Percentiles rank a stretch among this genome's conserved stretches.
Conservation (phyloP, 2,113 vertebrate genomes). For the Xiphophorus couchianus region DNA sequence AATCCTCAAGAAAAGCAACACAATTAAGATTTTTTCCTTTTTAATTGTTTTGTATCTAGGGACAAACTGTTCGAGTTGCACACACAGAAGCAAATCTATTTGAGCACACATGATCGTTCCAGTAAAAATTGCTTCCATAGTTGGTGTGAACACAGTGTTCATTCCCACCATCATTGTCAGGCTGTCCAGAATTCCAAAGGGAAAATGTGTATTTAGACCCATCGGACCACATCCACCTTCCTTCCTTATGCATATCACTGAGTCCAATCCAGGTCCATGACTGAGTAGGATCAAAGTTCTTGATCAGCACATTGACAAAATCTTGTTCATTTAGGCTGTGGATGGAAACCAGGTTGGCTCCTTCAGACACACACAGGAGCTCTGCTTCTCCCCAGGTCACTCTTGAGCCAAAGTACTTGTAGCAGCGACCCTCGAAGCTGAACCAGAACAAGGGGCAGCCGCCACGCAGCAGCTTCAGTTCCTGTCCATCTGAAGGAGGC, state of each 20-base stretch:
- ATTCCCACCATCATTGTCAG: not conserved
- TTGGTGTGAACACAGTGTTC: no score
- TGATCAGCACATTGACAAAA: constrained; percentile 25
- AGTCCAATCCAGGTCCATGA: not conserved
- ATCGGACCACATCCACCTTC: not conserved
- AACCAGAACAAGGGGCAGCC: constrained; percentile 41
- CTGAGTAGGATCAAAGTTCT: not conserved
- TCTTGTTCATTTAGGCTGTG: not conserved
- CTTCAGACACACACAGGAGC: constrained; percentile 19
- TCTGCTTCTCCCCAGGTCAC: constrained; percentile 48
- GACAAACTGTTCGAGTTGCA: no score
- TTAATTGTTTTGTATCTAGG: not conserved
- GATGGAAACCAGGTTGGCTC: constrained; percentile 53
- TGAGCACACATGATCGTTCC: not conserved
- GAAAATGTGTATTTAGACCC: not conserved
- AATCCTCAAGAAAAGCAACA: no score
- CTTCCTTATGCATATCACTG: not conserved
- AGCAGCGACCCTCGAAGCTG: constrained; percentile 25
- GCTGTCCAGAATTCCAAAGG: not conserved
- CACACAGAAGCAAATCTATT: no score
- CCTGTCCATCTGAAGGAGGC: constrained; percentile 1
- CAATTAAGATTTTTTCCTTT: no score
- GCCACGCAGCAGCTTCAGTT: not conserved
- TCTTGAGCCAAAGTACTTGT: not conserved
- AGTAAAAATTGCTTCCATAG: not conserved